These are phyloP conservation scores for Drosophila flavopinicola DNA, from an alignment of 2,888 invertebrate species.

Conservation along the genomic window DNA sequence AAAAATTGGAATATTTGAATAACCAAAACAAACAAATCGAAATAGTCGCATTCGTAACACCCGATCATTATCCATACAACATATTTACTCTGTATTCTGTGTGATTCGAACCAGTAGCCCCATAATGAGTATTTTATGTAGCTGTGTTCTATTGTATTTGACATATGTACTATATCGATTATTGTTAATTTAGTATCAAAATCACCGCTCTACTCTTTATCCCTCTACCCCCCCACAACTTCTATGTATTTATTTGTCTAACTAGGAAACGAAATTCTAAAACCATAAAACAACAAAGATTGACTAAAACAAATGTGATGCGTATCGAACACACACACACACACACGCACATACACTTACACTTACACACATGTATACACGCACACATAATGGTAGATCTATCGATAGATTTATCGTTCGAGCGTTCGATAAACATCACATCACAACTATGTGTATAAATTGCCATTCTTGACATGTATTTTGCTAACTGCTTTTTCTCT, in stretches of 20 bases:
- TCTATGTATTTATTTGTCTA: constrained; percentile 61
- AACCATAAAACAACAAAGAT: constrained; percentile 22
- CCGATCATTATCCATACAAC: constrained; percentile 6
- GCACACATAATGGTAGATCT: constrained; percentile 3
- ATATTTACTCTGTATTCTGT: constrained; percentile 53
- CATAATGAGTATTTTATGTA: constrained; percentile 44
- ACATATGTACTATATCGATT: constrained; percentile 6
- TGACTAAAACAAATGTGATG: constrained; percentile 36
- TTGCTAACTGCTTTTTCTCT: constrained; percentile 75
- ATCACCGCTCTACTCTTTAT: constrained; percentile 33
- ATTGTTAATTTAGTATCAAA: constrained; percentile 24
- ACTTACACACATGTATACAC: constrained; percentile 7
- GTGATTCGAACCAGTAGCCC: constrained; percentile 69
- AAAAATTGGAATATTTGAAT: not conserved
- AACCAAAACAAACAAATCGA: not conserved
- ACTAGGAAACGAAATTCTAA: constrained; percentile 59
- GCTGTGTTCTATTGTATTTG: constrained; percentile 27
- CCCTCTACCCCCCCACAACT: not conserved
- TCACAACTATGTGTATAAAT: constrained; percentile 52
- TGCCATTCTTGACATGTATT: constrained; percentile 57
- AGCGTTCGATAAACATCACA: constrained; percentile 54
- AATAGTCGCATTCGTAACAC: constrained; percentile 26
- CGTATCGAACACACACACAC: constrained; percentile 41
- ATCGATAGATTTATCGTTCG: constrained; percentile 23
- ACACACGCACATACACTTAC: constrained; percentile 6